Evolutionary conservation across 2,888 invertebrate genomes (phyloP).

Genomic region (Arrhopalites spinosus): DNA sequence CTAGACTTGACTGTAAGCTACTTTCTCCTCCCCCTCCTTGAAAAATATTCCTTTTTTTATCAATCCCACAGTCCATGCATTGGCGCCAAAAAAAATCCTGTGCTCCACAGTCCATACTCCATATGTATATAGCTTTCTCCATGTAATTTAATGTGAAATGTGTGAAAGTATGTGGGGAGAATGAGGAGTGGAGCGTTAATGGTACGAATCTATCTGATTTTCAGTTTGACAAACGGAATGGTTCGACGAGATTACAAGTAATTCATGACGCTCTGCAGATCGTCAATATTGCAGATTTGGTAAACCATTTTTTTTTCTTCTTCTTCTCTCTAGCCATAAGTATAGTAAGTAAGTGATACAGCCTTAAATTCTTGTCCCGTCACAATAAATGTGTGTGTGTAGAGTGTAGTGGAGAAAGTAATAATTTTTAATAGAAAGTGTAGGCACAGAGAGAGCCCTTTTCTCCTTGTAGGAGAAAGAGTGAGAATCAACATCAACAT

Average conservation of each 20-base stretch:
- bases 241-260: conserved; percentile 78
- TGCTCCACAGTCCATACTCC: no score
- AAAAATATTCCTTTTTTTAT: no score
- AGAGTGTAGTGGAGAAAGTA: background rate
- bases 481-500: conserved; percentile 2
- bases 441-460: no score
- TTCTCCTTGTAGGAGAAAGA: background rate
- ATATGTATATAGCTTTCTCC: no score
- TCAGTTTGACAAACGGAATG: conserved; percentile 85
- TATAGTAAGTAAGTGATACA: no score
- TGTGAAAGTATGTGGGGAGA: background rate
- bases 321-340: no score
- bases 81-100: no score
- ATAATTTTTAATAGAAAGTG: no score
- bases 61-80: no score
- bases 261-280: conserved; percentile 96
- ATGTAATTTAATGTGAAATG: background rate
- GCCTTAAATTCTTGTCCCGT: background rate
- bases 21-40: no score
- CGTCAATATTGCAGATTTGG: conserved; percentile 96
- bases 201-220: conserved; percentile 22
- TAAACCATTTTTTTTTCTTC: conserved; percentile 63
- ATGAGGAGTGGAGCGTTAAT: background rate
- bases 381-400: background rate
- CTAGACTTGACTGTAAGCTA: no score